Evolutionary conservation across 2,797 vertebrate genomes (phyloP), one percentile per base, ranked within the genome.

Genomic region (Carcharodon carcharias): DNA sequence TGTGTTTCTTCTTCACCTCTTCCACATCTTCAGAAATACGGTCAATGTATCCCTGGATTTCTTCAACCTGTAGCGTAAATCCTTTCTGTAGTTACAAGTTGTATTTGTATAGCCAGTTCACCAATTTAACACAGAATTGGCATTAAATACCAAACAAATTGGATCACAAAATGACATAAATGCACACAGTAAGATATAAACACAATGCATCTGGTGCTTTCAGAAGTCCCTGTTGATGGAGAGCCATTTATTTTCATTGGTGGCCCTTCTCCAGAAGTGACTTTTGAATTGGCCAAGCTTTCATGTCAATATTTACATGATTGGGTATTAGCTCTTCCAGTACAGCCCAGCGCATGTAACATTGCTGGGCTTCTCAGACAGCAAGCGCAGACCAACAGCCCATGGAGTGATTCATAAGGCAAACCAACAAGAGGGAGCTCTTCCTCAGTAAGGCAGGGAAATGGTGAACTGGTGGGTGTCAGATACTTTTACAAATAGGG

Each of bases 1-100:
- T 99, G 97, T 99, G 99, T 69, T 98, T 98, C 96, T 99, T 99
- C 97, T 98, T 99, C 96, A 99, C 98, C 65, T 99, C 99, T 93
- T 98, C 98, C 96, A 99, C 98, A 96, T 98, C 98, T 87, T 98
- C 97, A 71, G 98, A 97, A 96, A 99, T 98, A 97, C 98, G 99
- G 96, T 98, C 97, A 95, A 99, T 98, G 80, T 98, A 97, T 88
- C 97, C 98, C 97, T 99, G 97, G 16, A 99, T 98, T 97, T 99
- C 99, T 96, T 99, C 99, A 96, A 99, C 99, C 99, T 99, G 93
- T 8, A 96, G 35, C 96, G 65, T 0, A 58, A 54, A 91, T 26
- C 54, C 3, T 88, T 54, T 35, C 28, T 89, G 87, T 58, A 65
- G 91, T 65, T 54, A 56, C 40, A 28, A 61, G 11, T 54, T 35